phyloP scores from a whole-genome alignment of 2,797 vertebrate species.

The Micromesistius poutassou region DNA sequence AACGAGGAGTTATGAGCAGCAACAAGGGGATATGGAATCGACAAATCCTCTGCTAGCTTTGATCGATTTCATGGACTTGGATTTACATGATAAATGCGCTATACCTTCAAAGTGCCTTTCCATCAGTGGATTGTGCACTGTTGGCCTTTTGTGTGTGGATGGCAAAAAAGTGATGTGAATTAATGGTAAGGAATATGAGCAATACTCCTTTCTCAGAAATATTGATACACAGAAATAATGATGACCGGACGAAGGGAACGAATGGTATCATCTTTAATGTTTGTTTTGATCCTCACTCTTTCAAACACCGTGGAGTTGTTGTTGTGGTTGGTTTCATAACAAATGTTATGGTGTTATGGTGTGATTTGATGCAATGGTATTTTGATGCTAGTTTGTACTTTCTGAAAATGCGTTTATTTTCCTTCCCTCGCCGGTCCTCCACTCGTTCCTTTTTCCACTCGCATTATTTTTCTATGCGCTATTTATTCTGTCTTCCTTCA shows the following conservation, averaged over 20 bases:
- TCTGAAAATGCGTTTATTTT: conserved; percentile 26
- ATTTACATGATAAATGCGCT: conserved; percentile 41
- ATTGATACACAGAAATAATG: not conserved
- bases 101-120: conserved; percentile 22
- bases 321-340: not conserved
- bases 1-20: not conserved
- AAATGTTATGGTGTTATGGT: too few species aligned
- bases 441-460: conserved; percentile 6
- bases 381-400: conserved; percentile 41
- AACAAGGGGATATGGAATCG: conserved; percentile 10
- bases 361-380: conserved; percentile 35
- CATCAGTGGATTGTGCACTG: conserved; percentile 12
- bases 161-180: not conserved
- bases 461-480: not conserved
- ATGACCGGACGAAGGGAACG: not conserved
- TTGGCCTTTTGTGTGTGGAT: conserved; percentile 8
- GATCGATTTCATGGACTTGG: conserved; percentile 32
- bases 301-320: not conserved
- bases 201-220: not conserved
- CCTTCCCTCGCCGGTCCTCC: not conserved
- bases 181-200: not conserved
- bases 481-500: not conserved
- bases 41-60: conserved; percentile 13
- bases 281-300: not conserved
- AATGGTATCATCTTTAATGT: not conserved